Percentiles rank a stretch among this genome's conserved stretches.
Evolutionary conservation across 2,888 invertebrate genomes (phyloP).

Genomic region (Coremacera marginata): DNA sequence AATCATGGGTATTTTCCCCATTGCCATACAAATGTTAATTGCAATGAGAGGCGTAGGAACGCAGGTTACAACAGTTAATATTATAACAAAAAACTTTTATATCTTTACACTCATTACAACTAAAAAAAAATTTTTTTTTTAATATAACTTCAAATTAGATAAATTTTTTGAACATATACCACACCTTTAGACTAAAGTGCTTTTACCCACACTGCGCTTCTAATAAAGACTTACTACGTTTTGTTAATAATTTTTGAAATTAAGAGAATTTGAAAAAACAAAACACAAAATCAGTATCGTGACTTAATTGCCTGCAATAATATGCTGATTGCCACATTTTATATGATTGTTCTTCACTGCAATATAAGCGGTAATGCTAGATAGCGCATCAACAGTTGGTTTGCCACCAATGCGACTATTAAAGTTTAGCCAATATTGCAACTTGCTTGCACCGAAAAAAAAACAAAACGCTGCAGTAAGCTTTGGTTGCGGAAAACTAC

Average conservation of each 20-base stretch:
- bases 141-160: too few species aligned
- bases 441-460: neutral
- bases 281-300: constrained; percentile 11
- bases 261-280: neutral
- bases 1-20: too few species aligned
- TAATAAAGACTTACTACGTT: too few species aligned
- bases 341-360: constrained; percentile 11
- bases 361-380: neutral
- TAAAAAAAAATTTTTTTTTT: too few species aligned
- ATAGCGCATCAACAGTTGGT: neutral
- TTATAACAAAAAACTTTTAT: too few species aligned
- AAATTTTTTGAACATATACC: too few species aligned
- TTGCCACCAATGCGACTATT: neutral
- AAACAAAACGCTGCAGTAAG: neutral
- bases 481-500: neutral
- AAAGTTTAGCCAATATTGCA: neutral
- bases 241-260: neutral
- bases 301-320: constrained; percentile 30
- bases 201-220: too few species aligned
- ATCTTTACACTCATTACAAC: too few species aligned
- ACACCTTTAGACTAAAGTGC: too few species aligned
- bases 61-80: too few species aligned
- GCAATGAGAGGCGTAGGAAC: too few species aligned
- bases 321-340: constrained; percentile 29
- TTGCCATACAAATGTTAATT: too few species aligned